Evolutionary conservation across 2,113 vertebrate species (phyloP).

Genomic region (Hydrochoerus hydrochaeris): DNA sequence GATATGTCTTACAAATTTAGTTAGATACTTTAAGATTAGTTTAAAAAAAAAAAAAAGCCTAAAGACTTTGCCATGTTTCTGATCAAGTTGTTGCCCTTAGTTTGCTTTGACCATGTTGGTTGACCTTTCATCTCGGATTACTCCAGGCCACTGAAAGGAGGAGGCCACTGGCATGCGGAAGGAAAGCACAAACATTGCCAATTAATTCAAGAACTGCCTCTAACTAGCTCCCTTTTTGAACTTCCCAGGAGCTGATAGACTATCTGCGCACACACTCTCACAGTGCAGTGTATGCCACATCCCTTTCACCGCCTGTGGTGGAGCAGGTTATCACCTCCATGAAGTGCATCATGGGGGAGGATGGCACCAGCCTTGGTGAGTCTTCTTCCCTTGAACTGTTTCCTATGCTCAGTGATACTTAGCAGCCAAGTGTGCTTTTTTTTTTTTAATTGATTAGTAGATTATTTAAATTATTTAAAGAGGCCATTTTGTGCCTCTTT

Average conservation of each 20-base stretch:
- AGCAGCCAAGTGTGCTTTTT: background rate
- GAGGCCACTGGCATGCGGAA: background rate
- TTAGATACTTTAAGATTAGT: background rate
- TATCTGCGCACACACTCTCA: slow-evolving; percentile 96
- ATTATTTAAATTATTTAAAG: too few species aligned
- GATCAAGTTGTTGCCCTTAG: background rate
- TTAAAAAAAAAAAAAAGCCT: background rate
- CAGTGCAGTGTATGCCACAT: slow-evolving; percentile 94
- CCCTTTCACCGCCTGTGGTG: slow-evolving; percentile 93
- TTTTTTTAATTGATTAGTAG: background rate
- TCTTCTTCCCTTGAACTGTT: slow-evolving; percentile 25
- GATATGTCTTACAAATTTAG: background rate
- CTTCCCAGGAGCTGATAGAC: slow-evolving; percentile 93
- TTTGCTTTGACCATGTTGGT: background rate
- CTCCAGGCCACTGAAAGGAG: background rate
- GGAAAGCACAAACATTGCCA: background rate
- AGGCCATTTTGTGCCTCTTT: background rate
- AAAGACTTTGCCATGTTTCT: background rate
- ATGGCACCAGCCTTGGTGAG: slow-evolving; percentile 93
- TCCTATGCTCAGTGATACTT: background rate
- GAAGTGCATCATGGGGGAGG: slow-evolving; percentile 97
- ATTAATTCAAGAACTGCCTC: background rate
- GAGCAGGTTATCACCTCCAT: slow-evolving; percentile 96
- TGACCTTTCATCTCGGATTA: background rate
- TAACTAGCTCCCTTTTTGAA: slow-evolving; percentile 64